These are phyloP conservation scores for Lepetodrilus schrolli DNA, from an alignment of 2,888 invertebrate species.

Conservation along the genomic window DNA sequence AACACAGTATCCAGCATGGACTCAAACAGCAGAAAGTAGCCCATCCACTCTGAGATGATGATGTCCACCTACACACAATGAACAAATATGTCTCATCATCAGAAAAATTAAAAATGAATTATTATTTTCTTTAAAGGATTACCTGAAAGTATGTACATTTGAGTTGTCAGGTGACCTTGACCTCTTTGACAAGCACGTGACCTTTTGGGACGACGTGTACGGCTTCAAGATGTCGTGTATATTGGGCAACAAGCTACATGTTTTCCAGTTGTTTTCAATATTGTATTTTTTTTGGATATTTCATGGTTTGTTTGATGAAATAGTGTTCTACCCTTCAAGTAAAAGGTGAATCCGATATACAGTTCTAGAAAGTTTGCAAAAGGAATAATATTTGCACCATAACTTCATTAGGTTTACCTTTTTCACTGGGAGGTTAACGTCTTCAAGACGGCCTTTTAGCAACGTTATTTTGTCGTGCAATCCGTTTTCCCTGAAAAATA, in stretches of 20 bases:
- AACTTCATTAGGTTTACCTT: too few relatives aligned
- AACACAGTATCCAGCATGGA: conserved; percentile 97
- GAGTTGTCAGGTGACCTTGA: conserved; percentile 83
- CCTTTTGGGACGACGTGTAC: conserved; percentile 94
- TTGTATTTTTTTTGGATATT: too few relatives aligned
- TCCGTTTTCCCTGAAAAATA: conserved; percentile 81
- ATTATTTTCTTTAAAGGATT: too few relatives aligned
- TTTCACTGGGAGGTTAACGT: conserved; percentile 84
- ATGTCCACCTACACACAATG: conserved; percentile 81
- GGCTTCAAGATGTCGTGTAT: conserved; percentile 95
- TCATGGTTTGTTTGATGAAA: too few relatives aligned
- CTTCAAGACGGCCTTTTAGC: conserved; percentile 90
- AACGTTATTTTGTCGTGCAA: conserved; percentile 84
- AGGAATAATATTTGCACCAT: too few relatives aligned
- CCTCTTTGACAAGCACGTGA: conserved; percentile 79
- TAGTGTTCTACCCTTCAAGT: too few relatives aligned
- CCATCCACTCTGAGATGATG: conserved; percentile 99
- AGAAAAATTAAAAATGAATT: too few relatives aligned
- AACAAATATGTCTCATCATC: too few relatives aligned
- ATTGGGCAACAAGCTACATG: conserved; percentile 87
- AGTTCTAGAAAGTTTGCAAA: too few relatives aligned
- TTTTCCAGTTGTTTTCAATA: too few relatives aligned
- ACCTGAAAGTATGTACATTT: too few relatives aligned
- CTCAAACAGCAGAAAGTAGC: conserved; percentile 95
- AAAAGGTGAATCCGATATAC: too few relatives aligned